Percentiles rank a stretch among this genome's conserved stretches.
Evolutionary conservation across 2,888 invertebrate species (phyloP).

Genomic region (Brachypalpus laphriformis): DNA sequence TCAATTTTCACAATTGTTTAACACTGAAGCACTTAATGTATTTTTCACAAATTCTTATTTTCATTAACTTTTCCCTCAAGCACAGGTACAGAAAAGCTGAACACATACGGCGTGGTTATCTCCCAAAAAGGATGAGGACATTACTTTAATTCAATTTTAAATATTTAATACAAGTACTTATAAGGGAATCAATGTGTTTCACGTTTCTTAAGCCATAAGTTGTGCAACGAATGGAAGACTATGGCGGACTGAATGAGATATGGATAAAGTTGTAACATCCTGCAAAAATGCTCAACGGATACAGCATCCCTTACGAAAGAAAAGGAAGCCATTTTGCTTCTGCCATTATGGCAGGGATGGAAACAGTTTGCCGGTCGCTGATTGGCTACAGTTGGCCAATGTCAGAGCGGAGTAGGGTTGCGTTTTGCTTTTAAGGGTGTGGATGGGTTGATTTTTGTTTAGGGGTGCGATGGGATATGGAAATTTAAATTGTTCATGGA

Average conservation of each 20-base stretch:
- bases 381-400: conserved; percentile 63
- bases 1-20: conserved; percentile 51
- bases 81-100: background rate
- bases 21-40: conserved; percentile 14
- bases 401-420: conserved; percentile 5
- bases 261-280: conserved; percentile 49
- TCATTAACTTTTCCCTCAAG: background rate
- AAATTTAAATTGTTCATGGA: background rate
- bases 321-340: conserved; percentile 54
- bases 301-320: conserved; percentile 45
- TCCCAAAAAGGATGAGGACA: background rate
- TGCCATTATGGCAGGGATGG: conserved; percentile 55
- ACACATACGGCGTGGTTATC: conserved; percentile 2
- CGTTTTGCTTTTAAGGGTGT: background rate
- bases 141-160: background rate
- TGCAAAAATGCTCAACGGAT: conserved; percentile 23
- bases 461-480: background rate
- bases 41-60: background rate
- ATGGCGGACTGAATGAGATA: conserved; percentile 49
- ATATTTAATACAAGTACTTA: background rate
- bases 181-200: background rate
- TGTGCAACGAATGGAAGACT: conserved; percentile 42
- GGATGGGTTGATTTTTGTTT: background rate
- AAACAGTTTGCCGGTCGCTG: conserved; percentile 41
- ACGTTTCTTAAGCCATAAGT: conserved; percentile 2